A percentile compares a stretch with the other conserved stretches of the same genome.
Evolutionary conservation across 2,888 invertebrate genomes (phyloP).

Genomic region (Agapetus fuscipes): DNA sequence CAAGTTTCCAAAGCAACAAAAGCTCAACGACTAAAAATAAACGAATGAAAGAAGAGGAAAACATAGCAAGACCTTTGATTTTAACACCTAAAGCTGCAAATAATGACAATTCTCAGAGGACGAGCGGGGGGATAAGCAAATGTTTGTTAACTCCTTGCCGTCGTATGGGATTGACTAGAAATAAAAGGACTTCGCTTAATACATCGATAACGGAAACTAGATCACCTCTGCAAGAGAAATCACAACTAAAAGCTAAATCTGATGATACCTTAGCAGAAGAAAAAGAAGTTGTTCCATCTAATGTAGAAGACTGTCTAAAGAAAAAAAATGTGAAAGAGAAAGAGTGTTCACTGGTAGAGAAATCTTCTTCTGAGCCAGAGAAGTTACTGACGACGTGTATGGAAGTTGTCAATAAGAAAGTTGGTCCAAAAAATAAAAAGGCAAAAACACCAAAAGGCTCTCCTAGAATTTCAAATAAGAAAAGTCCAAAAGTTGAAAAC

Average conservation of each 20-base stretch:
- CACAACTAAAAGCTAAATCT: neutral
- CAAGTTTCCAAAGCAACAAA: neutral
- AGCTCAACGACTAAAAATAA: neutral
- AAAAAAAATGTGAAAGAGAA: no score
- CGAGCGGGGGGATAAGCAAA: conserved; percentile 43
- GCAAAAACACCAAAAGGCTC: no score
- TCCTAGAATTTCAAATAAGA: no score
- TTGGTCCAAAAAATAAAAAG: conserved; percentile 8
- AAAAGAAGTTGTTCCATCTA: neutral
- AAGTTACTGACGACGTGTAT: conserved; percentile 9
- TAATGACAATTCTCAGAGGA: conserved; percentile 33
- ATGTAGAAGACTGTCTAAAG: neutral
- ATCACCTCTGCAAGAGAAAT: conserved; percentile 1
- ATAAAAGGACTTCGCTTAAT: conserved; percentile 19
- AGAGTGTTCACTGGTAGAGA: no score
- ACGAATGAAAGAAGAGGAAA: neutral
- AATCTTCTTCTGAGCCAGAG: neutral
- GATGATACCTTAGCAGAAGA: neutral
- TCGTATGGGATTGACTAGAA: conserved; percentile 42
- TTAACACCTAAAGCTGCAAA: neutral
- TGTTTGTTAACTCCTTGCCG: conserved; percentile 44
- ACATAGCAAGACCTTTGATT: no score
- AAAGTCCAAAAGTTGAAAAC: no score
- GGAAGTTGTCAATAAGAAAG: conserved; percentile 11
- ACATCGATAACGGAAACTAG: conserved; percentile 4